phyloP scores from a whole-genome alignment of 2,113 vertebrate species.

The Thomomys bottae region DNA sequence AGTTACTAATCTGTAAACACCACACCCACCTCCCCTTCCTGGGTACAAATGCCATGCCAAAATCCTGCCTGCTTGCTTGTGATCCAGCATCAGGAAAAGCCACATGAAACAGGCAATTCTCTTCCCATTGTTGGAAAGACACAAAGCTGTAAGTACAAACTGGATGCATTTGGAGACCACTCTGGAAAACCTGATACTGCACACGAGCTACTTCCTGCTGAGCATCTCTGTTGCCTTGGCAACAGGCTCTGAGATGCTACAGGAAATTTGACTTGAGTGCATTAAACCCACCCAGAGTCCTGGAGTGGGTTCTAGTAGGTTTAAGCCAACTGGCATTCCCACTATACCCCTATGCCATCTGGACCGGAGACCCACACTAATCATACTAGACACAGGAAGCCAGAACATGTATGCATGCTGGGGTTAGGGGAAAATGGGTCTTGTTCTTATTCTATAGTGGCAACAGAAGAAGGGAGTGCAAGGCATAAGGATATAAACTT shows the following conservation, averaged over 20 bases:
- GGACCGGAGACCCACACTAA: not conserved
- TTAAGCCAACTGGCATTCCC: not conserved
- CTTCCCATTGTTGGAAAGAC: not conserved
- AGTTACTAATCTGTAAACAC: not conserved
- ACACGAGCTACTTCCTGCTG: not conserved
- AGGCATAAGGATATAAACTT: not conserved
- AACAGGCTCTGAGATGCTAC: not conserved
- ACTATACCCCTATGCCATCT: not conserved
- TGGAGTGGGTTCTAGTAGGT: not conserved
- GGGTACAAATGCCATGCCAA: not conserved
- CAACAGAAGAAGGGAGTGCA: not conserved
- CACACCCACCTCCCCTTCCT: not conserved
- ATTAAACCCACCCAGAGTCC: not conserved
- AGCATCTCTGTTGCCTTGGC: not conserved
- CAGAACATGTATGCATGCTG: not conserved
- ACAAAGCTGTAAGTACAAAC: not conserved
- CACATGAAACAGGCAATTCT: not conserved
- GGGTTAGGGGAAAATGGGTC: not conserved
- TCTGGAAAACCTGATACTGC: not conserved
- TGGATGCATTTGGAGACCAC: not conserved
- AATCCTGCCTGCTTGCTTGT: not conserved
- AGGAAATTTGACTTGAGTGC: not conserved
- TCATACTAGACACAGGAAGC: not conserved
- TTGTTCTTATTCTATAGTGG: not conserved
- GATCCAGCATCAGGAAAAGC: not conserved